Evolutionary conservation across 2,888 invertebrate genomes (phyloP), one percentile per base, ranked within the genome.

Genomic region (Megaustenia siamemsis): DNA sequence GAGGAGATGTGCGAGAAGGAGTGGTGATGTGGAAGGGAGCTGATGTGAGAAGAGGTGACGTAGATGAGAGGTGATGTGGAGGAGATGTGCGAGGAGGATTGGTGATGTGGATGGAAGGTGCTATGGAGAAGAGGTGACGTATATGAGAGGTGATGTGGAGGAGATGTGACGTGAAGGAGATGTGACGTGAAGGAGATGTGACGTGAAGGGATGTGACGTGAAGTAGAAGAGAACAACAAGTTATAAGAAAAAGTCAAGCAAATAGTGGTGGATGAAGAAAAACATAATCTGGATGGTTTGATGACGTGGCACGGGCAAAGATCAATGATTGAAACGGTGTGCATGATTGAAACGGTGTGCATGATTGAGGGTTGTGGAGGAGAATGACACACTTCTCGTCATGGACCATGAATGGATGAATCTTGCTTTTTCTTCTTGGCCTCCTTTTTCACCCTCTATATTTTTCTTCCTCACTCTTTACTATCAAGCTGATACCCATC

Each of bases 1-100:
- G 38, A n/a, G 66, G 35, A 63, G 60, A 63, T 35, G 79, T 38
- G 63, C 24, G 24, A 63, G 79, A 45, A 63, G 38, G 38, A 63
- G 66, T 40, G 40, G 28, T 40, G 21, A 56, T 18, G 43, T 28
- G 45, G n/a, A 60, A 43, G 45, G 45, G 45, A n/a, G 28, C 21
- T 38, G 18, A 35, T 28, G 60, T 24, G 60, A 66, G 43, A 68
- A 49, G 80, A n/a, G 66, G 32, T 5, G 3, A 32, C 5, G 32
- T 6, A 35, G 28, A 49, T 10, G 43, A 45, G 49, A 24, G 76
- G 12, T 24, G 32, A 45, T 28, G 53, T 24, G 21, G 32, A 45
- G 15, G 76, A 53, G n/a, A n/a, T n/a, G 49, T 24, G 49, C 45
- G 76, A 53, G 53, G 53, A 53, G 32, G 76, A 49, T 12, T 21